Conservation (phyloP, 2,113 vertebrate genomes). For the Toxotes chatareus region DNA sequence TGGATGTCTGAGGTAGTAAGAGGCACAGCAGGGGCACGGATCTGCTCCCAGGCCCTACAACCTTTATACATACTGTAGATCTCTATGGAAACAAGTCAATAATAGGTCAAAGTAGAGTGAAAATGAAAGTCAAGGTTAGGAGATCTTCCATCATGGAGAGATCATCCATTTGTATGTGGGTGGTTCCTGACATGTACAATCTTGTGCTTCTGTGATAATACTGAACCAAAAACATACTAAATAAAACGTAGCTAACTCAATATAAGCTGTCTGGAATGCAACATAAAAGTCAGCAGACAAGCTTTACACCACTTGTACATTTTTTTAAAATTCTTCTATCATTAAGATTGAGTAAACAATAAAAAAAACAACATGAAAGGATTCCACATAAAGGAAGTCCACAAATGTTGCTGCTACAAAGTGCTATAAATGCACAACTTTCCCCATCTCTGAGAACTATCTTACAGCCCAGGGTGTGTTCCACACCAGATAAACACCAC, state of each 20-base stretch:
- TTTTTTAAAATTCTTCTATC: neutral
- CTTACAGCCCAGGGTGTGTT: conserved; percentile 21
- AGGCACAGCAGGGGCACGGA: conserved; percentile 59
- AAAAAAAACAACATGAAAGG: conserved; percentile 2
- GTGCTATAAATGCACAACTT: conserved; percentile 23
- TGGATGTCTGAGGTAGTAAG: conserved; percentile 50
- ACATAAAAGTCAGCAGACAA: conserved; percentile 1
- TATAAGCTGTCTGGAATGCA: neutral
- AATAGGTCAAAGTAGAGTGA: neutral
- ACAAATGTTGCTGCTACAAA: conserved; percentile 1
- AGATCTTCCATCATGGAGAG: neutral
- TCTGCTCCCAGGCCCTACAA: conserved; percentile 43
- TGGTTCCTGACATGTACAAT: neutral
- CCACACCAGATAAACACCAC: conserved; percentile 48
- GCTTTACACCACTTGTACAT: neutral
- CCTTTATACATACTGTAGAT: conserved; percentile 51
- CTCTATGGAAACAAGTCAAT: conserved; percentile 51
- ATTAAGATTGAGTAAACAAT: conserved; percentile 4
- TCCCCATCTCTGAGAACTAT: conserved; percentile 33
- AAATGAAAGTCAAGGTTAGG: neutral
- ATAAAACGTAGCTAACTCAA: neutral
- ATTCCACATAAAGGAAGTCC: conserved; percentile 22
- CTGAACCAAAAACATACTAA: neutral
- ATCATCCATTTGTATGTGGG: conserved; percentile 21
- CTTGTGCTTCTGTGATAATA: neutral